Base-by-base conservation (phyloP, 2,888 invertebrate genomes). In the Cheilosia pagana region DNA sequence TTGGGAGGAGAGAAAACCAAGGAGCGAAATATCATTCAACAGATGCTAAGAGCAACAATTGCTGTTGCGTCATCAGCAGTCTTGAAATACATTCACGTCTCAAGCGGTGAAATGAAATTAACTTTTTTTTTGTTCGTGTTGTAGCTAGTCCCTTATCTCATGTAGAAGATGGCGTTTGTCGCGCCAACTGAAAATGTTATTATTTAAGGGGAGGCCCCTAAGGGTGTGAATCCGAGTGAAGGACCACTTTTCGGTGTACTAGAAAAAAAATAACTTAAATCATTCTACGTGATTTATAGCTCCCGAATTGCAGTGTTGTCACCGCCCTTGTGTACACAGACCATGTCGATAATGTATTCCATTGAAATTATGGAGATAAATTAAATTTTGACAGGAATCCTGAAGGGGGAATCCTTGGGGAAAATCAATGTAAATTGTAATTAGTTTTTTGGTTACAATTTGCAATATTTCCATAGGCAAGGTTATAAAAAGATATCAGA, bases 321-420 rank as follows among this genome's bases (percentile, higher is more conserved):
- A 19, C 50, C 43, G 55, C n/a, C 62, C 39, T 52, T 23, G 7
- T 43, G 41, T 43, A 14, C 39, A 41, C 57, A 41, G 28, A 48
- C 43, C 62, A 52, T n/a, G 43, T 57, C 53, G 68, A 62, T 82
- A 82, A 82, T 78, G 72, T 55, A 78, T 78, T 78, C 59, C 23
- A 78, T 74, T 76, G 60, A 82, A 78, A 50, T 78, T 78, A 78
- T 53, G 48, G 48, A 16, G 21, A 78, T 82, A 82, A 78, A 72
- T 82, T 72, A 72, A 62, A 48, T 62, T 48, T 67, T 53, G 14
- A n/a, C 2, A 45, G 31, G n/a, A 23, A 28, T 41, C 16, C 50
- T 21, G 25, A n/a, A 50, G 31, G 39, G 28, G n/a, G 65, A 57
- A 59, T 75, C 41, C 39, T 50, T 39, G 55, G 25, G 41, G 65